Base-by-base conservation (phyloP, 1,140 invertebrate genomes). In the Hycleus cichorii region DNA sequence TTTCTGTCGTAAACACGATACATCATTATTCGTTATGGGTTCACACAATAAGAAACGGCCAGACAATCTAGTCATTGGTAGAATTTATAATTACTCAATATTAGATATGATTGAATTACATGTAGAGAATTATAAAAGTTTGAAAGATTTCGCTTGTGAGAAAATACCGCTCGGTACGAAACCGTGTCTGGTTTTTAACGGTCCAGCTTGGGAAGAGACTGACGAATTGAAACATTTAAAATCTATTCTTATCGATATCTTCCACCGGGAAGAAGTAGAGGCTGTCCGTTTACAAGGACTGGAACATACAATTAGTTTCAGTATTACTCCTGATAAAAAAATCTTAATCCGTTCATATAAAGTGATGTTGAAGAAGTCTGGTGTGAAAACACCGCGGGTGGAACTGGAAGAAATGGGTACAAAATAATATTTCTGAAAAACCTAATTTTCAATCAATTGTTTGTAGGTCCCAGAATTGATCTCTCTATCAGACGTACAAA, bases 21-120 rank as follows among this genome's bases (percentile, higher is more conserved):
- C 90, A 12, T 84, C 94, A 1, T 72, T 97, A 26, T 98, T 99
- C 77, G 80, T 89, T 51, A 89, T 96, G 71, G 91, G 85, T 12
- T 91, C 87, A n/a, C 87, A 93, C 62, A 90, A 83, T 49, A 98
- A 98, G 75, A 98, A 99, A 74, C 78, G 94, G 18, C 95, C 96
- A 2, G 83, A 98, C 69, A 97, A 97, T 78, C 72, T 98, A 45
- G 76, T 97, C 38, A 74, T 98, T 57, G 94, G 92, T 2, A 80
- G 97, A 64, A 87, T 90, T 64, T 98, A 87, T 77, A 91, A 99
- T 75, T 81, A 89, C 67, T 86, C 89, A 47, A 73, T 99, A 26
- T 76, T 98, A 42, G 97, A 99, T 71, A 97, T 99, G 93, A 83
- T 95, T 65, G 97, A 99, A 79, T 81, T 99, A 59, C 91, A 92